Conservation (phyloP, 2,113 vertebrate species). For the Regulus satrapa region DNA sequence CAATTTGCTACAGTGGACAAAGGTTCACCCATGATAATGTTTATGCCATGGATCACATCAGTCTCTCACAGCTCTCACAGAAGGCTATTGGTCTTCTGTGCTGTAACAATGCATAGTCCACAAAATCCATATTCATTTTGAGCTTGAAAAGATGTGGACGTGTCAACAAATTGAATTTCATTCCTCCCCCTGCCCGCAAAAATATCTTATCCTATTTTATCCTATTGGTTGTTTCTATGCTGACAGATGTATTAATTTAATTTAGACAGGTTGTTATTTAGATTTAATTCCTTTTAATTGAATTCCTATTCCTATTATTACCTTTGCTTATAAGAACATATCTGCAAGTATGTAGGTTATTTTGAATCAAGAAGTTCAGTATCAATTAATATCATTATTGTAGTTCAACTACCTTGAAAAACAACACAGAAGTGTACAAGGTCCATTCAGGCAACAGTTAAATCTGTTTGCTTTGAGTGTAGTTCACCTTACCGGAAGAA, state of each 20-base stretch:
- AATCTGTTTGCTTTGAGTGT: neutral
- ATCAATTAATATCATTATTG: neutral
- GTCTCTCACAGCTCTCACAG: neutral
- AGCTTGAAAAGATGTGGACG: neutral
- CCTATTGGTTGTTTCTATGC: neutral
- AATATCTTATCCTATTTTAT: neutral
- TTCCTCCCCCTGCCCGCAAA: rapidly evolving
- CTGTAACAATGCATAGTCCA: neutral
- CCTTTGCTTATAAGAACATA: neutral
- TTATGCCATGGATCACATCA: neutral
- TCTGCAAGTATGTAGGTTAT: neutral
- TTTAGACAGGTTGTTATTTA: neutral
- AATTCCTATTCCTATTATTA: neutral
- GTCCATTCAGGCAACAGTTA: neutral
- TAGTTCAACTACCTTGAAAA: neutral
- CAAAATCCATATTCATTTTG: neutral
- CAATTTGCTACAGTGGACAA: neutral
- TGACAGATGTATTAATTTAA: neutral
- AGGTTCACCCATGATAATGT: neutral
- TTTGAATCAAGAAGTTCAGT: neutral
- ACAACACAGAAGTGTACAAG: neutral
- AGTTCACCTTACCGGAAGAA: neutral
- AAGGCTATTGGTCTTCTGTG: neutral
- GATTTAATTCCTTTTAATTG: neutral
- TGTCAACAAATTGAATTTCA: neutral